Conservation (phyloP, 2,113 vertebrate genomes). For the Aldabrachelys gigantea region DNA sequence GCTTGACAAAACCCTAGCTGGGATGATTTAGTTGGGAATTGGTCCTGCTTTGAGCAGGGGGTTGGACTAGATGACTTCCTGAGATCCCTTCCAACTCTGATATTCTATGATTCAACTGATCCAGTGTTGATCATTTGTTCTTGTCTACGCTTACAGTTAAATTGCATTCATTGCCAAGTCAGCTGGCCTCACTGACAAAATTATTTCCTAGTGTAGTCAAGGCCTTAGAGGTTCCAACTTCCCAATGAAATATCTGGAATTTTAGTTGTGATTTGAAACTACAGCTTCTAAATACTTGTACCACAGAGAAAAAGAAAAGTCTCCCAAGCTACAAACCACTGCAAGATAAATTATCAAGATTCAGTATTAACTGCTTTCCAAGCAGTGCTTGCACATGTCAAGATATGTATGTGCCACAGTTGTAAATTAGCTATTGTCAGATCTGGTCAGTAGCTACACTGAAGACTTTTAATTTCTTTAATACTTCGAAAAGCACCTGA, state of each 20-base stretch:
- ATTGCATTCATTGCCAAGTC: not conserved
- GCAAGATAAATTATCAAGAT: not conserved
- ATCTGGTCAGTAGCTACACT: not conserved
- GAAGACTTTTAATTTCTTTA: not conserved
- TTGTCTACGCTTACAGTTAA: not conserved
- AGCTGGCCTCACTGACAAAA: rapidly evolving
- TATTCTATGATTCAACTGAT: not conserved
- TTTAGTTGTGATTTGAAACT: not conserved
- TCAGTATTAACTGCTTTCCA: not conserved
- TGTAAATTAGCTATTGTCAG: not conserved
- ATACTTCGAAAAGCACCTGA: not conserved
- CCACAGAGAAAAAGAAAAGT: not conserved
- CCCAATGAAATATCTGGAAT: not conserved
- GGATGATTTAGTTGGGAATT: too few relatives aligned
- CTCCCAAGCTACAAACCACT: not conserved
- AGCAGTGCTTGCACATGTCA: not conserved
- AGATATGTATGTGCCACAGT: not conserved
- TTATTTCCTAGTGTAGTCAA: not conserved
- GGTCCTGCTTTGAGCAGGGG: too few relatives aligned
- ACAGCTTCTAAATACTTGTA: not conserved
- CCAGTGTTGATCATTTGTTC: not conserved
- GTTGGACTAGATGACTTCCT: too few relatives aligned
- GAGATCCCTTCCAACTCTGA: too few relatives aligned
- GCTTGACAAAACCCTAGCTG: too few relatives aligned
- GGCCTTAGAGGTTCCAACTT: not conserved